Base-by-base conservation (phyloP, 1,140 invertebrate species). In the Glossosoma conforme region DNA sequence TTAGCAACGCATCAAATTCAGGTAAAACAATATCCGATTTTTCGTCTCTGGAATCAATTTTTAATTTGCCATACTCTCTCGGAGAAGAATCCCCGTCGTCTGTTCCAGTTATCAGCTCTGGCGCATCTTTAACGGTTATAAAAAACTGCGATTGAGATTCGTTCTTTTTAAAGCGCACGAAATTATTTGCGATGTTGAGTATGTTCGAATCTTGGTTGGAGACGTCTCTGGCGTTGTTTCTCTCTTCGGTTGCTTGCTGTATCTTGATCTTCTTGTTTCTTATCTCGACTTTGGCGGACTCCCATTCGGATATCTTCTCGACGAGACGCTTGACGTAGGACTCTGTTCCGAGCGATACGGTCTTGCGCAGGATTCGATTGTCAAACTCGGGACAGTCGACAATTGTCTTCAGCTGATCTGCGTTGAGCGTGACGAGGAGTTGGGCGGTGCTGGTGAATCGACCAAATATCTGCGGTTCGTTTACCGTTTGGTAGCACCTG, bases 101-200 rank as follows among this genome's bases (percentile, higher is more conserved):
- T n/a, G 52, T 62, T 15, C 70, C 67, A 0, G 60, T 61, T 2
- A 28, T 42, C 14, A 32, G 44, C 21, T 45, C 51, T 9, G 35
- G 25, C 9, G 33, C 3, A 14, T 58, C 41, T 38, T 53, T 25
- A n/a, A 74, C 67, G 0, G 70, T 67, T 45, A 75, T 68, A 25
- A 72, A 75, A 56, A 75, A 75, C 46, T 72, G 66, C 0, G 70
- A 72, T 52, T 65, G 70, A 11, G 55, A 66, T 25, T 72, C 69
- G 36, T 56, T 66, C 52, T 65, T 71, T 55, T 70, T 74, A 42
- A 74, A 72, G 3, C 69, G 67, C 19, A 69, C 65, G 13, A 74
- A 28, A 5, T 63, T 64, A 38, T 71, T 71, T 0, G 63, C 65
- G 4, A 71, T 66, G 20, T 67, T 71, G 2, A 74, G 18, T 56